Evolutionary conservation across 2,888 invertebrate species (phyloP).

Genomic region (Rhagonycha fulva): DNA sequence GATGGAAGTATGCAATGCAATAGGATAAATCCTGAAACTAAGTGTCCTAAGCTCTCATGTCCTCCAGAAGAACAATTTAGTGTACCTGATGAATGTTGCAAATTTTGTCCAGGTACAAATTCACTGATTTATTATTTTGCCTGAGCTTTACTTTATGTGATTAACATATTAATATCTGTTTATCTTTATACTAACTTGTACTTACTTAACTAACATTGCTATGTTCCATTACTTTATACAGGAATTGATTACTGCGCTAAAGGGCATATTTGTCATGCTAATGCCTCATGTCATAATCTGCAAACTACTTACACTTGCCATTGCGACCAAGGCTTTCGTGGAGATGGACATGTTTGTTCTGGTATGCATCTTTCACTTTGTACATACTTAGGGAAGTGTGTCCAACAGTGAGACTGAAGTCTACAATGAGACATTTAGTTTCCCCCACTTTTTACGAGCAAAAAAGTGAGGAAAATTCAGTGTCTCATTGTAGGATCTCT

Average conservation of each 20-base stretch:
- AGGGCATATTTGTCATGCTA: constrained; percentile 87
- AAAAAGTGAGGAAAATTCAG: too few relatives aligned
- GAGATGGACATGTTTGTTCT: constrained; percentile 79
- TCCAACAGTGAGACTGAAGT: too few relatives aligned
- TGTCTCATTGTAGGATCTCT: too few relatives aligned
- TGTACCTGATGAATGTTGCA: constrained; percentile 86
- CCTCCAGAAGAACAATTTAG: constrained; percentile 77
- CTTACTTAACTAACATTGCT: constrained; percentile 11
- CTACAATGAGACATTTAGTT: too few relatives aligned
- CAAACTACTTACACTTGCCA: constrained; percentile 90
- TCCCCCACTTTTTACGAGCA: too few relatives aligned
- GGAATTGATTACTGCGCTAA: constrained; percentile 88
- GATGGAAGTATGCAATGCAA: constrained; percentile 82
- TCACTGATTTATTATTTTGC: neutral
- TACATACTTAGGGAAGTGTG: neutral
- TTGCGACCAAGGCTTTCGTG: constrained; percentile 88
- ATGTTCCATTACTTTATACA: constrained; percentile 48
- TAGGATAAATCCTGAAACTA: constrained; percentile 70
- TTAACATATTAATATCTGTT: neutral
- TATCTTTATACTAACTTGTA: constrained; percentile 8
- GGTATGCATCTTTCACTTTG: constrained; percentile 58
- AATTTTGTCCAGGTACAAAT: constrained; percentile 79
- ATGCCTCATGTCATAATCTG: constrained; percentile 90
- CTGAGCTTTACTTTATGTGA: neutral
- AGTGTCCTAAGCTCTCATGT: constrained; percentile 80